Evolutionary conservation across 2,113 vertebrate genomes (phyloP), one percentile per base, ranked within the genome.

Genomic region (Fregata magnificens): DNA sequence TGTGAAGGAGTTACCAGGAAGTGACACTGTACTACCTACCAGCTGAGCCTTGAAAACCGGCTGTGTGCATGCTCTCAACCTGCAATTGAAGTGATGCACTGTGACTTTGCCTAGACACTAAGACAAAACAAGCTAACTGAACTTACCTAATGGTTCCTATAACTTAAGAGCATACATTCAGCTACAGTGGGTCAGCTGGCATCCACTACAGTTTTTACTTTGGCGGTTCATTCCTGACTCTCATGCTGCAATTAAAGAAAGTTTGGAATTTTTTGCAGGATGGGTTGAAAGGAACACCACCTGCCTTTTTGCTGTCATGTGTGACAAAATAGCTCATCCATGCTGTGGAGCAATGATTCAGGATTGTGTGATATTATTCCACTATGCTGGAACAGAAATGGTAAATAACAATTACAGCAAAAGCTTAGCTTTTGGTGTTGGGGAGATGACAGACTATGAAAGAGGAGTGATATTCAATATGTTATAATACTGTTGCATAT

Each of bases 171-270:
- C 11, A 6, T 3, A 2, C 11, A 13, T 55, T 70, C 29, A 32
- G 29, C 25, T 47, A 7, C 0, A 0, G 11, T 40, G 25, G 13
- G 16, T 62, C 55, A 55, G 13, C 26, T 70, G 31, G 4, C n/a
- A 77, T n/a, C 29, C 16, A n/a, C 42, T 55, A 40, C 9, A 6
- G 21, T 15, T 83, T 90, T 78, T 63, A 78, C 16, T 28, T 63
- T 20, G 22, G 7, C 1, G 0, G 16, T 42, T 49, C 20, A 26
- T 55, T 83, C 55, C 18, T 62, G 25, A 49, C 11, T 36, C 7
- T 31, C 42, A 78, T 31, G 31, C 12, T 79, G 21, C 5, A 7
- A 7, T 38, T 50, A 65, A 36, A 29, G 47, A 72, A 65, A 63
- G 14, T 2, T 32, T 34, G 2, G 58, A 50, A 22, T 56, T 36